Conservation (phyloP, 2,797 vertebrate species). For the Nasua narica region DNA sequence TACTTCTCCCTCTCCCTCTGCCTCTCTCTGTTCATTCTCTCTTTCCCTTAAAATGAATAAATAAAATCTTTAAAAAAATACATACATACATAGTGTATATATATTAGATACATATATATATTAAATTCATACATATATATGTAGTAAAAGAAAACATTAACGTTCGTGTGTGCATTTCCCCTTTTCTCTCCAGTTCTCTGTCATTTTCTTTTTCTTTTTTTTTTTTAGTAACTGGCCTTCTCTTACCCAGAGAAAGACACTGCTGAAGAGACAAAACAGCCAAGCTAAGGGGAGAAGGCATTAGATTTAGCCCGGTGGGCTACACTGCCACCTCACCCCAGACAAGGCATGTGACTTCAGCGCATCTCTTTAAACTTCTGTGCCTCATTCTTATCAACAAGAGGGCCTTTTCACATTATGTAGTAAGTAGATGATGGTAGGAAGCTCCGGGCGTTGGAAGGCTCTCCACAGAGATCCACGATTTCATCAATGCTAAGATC, state of each 20-base stretch:
- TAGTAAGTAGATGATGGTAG: background rate
- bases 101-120: background rate
- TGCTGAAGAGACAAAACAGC: background rate
- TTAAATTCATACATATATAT: background rate
- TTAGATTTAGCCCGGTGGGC: no score
- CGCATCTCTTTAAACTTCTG: background rate
- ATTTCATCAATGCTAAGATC: background rate
- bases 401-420: background rate
- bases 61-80: no score
- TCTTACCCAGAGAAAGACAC: background rate
- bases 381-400: background rate
- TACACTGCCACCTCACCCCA: rapidly evolving
- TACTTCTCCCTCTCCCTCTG: no score
- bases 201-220: background rate
- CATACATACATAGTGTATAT: background rate
- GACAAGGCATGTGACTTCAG: background rate
- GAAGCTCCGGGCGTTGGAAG: background rate
- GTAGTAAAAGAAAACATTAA: background rate
- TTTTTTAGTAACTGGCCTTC: background rate
- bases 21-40: no score
- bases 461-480: background rate
- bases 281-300: background rate
- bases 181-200: background rate
- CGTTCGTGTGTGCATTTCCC: background rate
- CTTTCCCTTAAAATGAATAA: no score